Percentiles rank a stretch among this genome's conserved stretches.
phyloP scores from a whole-genome alignment of 2,888 invertebrate species.

The Lissonota sp. region DNA sequence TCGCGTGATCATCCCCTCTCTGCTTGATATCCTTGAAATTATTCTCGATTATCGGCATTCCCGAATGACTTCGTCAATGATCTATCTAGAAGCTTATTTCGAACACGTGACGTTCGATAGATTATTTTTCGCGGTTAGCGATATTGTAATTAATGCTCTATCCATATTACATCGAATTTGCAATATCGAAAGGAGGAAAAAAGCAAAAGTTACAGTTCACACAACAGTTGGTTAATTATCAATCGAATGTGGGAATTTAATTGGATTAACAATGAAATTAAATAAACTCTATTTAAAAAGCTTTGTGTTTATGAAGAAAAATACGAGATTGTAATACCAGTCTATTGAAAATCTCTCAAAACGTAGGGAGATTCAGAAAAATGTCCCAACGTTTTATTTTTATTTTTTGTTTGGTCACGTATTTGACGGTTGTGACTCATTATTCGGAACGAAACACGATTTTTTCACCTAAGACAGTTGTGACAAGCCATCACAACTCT shows the following conservation, averaged over 20 bases:
- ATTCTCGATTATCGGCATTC: constrained; percentile 56
- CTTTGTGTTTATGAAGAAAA: too few relatives aligned
- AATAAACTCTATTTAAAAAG: too few relatives aligned
- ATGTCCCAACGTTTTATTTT: too few relatives aligned
- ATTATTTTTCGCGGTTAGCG: constrained; percentile 29
- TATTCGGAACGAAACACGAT: too few relatives aligned
- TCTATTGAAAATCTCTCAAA: too few relatives aligned
- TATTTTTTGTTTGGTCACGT: too few relatives aligned
- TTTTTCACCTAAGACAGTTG: too few relatives aligned
- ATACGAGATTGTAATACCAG: too few relatives aligned
- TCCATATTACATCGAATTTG: constrained; percentile 17
- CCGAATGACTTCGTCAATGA: constrained; percentile 51
- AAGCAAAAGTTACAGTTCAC: neutral
- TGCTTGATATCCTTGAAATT: constrained; percentile 58
- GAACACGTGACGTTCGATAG: constrained; percentile 18
- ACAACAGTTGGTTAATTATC: neutral
- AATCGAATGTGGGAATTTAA: neutral
- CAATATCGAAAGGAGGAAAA: neutral
- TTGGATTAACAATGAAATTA: too few relatives aligned
- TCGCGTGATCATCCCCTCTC: constrained; percentile 41
- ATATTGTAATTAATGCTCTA: constrained; percentile 19
- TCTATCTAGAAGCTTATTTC: constrained; percentile 34
- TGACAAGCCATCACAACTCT: too few relatives aligned
- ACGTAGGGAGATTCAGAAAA: too few relatives aligned
- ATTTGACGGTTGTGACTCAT: too few relatives aligned